phyloP scores from a whole-genome alignment of 2,888 invertebrate genomes.

The Icerya purchasi region DNA sequence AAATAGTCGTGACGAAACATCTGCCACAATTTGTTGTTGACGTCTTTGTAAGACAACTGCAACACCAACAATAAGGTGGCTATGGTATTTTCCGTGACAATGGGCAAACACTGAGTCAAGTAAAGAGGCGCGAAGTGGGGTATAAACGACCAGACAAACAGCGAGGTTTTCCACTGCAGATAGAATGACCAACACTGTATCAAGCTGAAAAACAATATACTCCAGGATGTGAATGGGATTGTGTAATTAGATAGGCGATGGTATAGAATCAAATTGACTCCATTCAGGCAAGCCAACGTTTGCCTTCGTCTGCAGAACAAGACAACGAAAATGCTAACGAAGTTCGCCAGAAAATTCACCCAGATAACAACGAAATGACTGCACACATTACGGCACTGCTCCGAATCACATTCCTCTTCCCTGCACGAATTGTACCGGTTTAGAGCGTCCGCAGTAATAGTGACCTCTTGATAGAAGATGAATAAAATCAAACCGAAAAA shows the following conservation, averaged over 20 bases:
- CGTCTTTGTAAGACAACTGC: slow-evolving; percentile 6
- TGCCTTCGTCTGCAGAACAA: slow-evolving; percentile 1
- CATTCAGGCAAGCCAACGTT: slow-evolving; percentile 10
- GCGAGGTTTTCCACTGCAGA: slow-evolving; percentile 7
- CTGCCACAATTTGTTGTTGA: slow-evolving; percentile 6
- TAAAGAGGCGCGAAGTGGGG: slow-evolving; percentile 3
- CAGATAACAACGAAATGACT: slow-evolving; percentile 12
- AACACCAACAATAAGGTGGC: slow-evolving; percentile 6
- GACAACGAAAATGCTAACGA: slow-evolving; percentile 6
- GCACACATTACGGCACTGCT: slow-evolving; percentile 13
- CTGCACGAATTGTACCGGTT: slow-evolving; percentile 5
- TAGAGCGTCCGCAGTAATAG: background rate
- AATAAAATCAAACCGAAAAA: slow-evolving; percentile 2
- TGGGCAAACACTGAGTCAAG: slow-evolving; percentile 8
- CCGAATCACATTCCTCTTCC: slow-evolving; percentile 9
- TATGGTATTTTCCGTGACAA: slow-evolving; percentile 10
- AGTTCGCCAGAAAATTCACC: slow-evolving; percentile 11
- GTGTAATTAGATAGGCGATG: background rate
- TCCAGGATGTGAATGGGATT: slow-evolving; percentile 1
- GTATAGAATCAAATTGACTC: background rate
- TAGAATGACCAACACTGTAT: background rate
- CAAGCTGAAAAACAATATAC: slow-evolving; percentile 3
- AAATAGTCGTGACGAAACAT: slow-evolving; percentile 1
- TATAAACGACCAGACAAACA: background rate
- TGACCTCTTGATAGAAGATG: background rate